Evolutionary conservation across 2,113 vertebrate genomes (phyloP).

Genomic region (Pelecanus crispus): DNA sequence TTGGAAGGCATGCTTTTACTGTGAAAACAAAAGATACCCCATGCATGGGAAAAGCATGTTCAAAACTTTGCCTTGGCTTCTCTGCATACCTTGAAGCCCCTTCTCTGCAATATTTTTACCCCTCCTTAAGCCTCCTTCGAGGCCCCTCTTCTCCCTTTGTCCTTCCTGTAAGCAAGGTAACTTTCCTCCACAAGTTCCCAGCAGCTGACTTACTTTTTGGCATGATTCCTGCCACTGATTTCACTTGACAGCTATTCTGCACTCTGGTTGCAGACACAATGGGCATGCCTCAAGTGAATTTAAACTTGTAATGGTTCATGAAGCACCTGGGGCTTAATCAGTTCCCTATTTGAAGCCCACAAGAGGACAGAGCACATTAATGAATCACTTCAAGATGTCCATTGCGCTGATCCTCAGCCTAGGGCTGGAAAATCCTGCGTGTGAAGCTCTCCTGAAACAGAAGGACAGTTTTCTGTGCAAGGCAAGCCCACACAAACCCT

Average conservation of each 20-base stretch:
- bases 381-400: neutral
- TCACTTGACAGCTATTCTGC: neutral
- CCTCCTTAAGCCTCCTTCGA: neutral
- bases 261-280: neutral
- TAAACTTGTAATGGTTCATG: neutral
- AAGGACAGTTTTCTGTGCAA: neutral
- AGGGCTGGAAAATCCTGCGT: neutral
- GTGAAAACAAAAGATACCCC: neutral
- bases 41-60: neutral
- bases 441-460: neutral
- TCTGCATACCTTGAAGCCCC: neutral
- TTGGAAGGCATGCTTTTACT: neutral
- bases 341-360: neutral
- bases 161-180: neutral
- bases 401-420: neutral
- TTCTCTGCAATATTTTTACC: neutral
- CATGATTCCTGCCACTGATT: neutral
- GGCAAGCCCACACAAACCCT: neutral
- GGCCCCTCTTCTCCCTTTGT: neutral
- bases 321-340: neutral
- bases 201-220: neutral
- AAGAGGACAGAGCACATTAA: neutral
- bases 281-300: neutral
- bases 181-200: neutral
- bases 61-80: neutral